A percentile compares a stretch with the other conserved stretches of the same genome.
Conservation (phyloP, 2,888 invertebrate species). For the Opisthograptis luteolata region DNA sequence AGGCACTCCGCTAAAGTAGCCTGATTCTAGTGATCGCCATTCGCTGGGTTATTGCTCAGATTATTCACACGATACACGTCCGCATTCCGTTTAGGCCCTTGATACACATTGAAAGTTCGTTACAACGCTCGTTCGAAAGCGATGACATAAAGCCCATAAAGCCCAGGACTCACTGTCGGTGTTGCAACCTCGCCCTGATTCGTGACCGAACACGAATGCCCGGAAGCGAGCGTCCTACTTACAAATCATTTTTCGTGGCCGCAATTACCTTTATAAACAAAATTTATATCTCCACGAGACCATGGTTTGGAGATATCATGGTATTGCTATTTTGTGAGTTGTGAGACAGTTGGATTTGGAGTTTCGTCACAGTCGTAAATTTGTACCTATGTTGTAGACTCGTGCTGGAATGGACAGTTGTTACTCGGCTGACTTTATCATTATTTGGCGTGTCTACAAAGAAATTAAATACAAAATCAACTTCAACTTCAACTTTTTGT, state of each 20-base stretch:
- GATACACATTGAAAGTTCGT: slow-evolving; percentile 26
- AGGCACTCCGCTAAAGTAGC: slow-evolving; percentile 3
- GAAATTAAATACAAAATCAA: too few relatives aligned
- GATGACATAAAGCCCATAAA: slow-evolving; percentile 59
- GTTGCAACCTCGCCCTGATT: slow-evolving; percentile 59
- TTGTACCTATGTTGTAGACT: background rate
- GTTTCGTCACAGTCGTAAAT: slow-evolving; percentile 9
- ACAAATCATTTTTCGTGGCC: slow-evolving; percentile 67
- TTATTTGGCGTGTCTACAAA: too few relatives aligned
- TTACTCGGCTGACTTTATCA: too few relatives aligned
- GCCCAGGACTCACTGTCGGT: slow-evolving; percentile 47
- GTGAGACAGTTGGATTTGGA: slow-evolving; percentile 8
- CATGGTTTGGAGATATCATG: slow-evolving; percentile 16
- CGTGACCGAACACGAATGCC: slow-evolving; percentile 74
- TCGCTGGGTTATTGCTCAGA: slow-evolving; percentile 13
- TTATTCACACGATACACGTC: slow-evolving; percentile 25
- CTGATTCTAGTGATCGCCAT: slow-evolving; percentile 6
- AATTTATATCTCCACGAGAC: slow-evolving; percentile 36
- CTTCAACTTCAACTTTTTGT: too few relatives aligned
- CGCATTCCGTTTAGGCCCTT: slow-evolving; percentile 27
- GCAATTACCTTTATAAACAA: slow-evolving; percentile 50
- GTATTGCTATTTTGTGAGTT: slow-evolving; percentile 21
- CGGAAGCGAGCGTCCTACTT: slow-evolving; percentile 72
- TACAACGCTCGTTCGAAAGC: slow-evolving; percentile 48
- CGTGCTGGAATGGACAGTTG: too few relatives aligned